phyloP scores from a whole-genome alignment of 2,888 invertebrate species.

The Hoplodrina ambigua region DNA sequence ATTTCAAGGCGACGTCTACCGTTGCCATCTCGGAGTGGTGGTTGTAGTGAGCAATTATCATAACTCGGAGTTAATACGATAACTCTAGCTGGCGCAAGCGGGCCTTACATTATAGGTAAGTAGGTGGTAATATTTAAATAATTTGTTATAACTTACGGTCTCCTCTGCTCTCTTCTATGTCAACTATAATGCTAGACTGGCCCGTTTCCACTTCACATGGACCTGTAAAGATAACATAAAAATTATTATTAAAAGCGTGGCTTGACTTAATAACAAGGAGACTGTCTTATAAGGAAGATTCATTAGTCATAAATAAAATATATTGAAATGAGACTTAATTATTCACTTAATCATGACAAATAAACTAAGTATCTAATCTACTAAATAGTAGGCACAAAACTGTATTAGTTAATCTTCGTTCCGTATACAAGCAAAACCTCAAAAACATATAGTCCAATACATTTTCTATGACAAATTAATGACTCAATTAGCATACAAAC shows the following conservation, averaged over 20 bases:
- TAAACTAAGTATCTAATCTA: background rate
- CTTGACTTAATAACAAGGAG: background rate
- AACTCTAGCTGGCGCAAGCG: no score
- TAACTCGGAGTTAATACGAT: no score
- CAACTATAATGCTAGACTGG: slow-evolving; percentile 96
- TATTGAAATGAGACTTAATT: no score
- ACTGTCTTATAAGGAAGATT: no score
- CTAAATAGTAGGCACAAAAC: no score
- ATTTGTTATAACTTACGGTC: slow-evolving; percentile 92
- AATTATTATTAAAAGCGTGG: background rate
- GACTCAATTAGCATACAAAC: background rate
- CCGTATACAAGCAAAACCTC: background rate
- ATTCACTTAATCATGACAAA: background rate
- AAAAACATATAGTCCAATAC: slow-evolving; percentile 11
- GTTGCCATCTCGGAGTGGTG: no score
- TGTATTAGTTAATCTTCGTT: background rate
- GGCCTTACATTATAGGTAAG: no score
- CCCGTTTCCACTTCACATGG: slow-evolving; percentile 96
- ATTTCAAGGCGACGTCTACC: no score
- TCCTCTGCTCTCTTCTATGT: slow-evolving; percentile 97
- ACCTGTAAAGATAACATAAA: slow-evolving; percentile 74
- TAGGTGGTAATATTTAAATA: no score
- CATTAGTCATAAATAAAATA: no score
- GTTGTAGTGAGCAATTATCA: no score
- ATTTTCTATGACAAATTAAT: slow-evolving; percentile 1